Percentiles rank a stretch among this genome's conserved stretches.
These are phyloP conservation scores for Coregonus sp. DNA, from an alignment of 2,797 vertebrate species.

Conservation along the genomic window DNA sequence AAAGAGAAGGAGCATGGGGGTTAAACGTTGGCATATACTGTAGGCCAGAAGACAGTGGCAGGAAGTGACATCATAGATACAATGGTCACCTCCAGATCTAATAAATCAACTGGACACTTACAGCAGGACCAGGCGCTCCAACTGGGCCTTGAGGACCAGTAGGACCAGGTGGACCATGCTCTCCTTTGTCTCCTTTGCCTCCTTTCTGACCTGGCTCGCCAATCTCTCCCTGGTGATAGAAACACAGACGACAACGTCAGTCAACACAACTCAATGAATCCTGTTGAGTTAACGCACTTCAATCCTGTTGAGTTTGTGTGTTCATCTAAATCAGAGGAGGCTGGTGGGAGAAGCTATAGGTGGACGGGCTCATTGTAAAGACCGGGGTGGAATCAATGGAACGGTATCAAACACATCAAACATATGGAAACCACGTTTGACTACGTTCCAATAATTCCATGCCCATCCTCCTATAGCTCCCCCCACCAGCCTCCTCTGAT, in stretches of 20 bases:
- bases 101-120: slow-evolving; percentile 72
- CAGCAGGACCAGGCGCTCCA: slow-evolving; percentile 93
- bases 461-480: too few species aligned
- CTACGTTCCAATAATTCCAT: too few species aligned
- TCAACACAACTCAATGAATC: not conserved
- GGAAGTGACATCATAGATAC: not conserved
- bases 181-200: slow-evolving; percentile 96
- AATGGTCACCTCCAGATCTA: not conserved
- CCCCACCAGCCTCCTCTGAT: too few species aligned
- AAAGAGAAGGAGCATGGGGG: not conserved
- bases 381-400: too few species aligned
- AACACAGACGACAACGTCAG: slow-evolving; percentile 2
- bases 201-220: slow-evolving; percentile 97
- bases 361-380: too few species aligned
- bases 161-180: slow-evolving; percentile 98
- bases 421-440: too few species aligned
- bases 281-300: not conserved
- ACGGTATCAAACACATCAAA: too few species aligned
- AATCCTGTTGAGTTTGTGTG: not conserved
- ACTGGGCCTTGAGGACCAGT: slow-evolving; percentile 94
- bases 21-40: not conserved
- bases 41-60: not conserved
- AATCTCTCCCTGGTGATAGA: slow-evolving; percentile 84
- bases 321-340: not conserved
- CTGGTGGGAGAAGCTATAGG: not conserved